Evolutionary conservation across 2,113 vertebrate genomes (phyloP), one percentile per base, ranked within the genome.

Genomic region (Xiphophorus couchianus): DNA sequence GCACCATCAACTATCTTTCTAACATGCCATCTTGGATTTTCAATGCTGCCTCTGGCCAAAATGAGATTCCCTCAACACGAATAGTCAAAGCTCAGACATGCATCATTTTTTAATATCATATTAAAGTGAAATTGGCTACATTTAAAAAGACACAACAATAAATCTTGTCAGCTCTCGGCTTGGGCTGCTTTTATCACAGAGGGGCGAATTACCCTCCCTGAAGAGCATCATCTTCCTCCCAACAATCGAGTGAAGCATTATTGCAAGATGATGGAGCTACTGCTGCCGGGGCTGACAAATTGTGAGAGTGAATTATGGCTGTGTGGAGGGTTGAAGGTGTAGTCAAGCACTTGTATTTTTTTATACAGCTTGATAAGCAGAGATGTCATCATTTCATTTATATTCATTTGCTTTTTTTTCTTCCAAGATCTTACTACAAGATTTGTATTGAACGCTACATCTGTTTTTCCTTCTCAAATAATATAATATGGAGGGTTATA

Each of bases 61-160:
- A 81, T 33, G 71, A 74, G 73, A 64, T 67, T 76, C 75, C 76
- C 83, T 79, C 69, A 61, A 58, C 54, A 74, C 83, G 86, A 85
- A 66, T 79, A 29, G 78, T 42, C 74, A 62, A 71, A 70, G 81
- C 83, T 35, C 70, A 62, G 85, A 73, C 91, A 94, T 93, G 89
- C 91, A 93, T 95, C 93, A 93, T 93, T 90, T 91, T 94, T 90
- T 93, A 93, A 94, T 94, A 94, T 92, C 81, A 63, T 88, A 94
- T 94, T 94, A 93, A 91, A 92, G 91, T 77, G 92, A 88, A 92
- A 94, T 95, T 93, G 93, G 93, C 92, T 92, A 89, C 88, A 91
- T 93, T 94, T 89, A 94, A 93, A 90, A 72, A 88, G 93, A 91
- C 91, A 77, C 19, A 4, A 78, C 77, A 42, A 94, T 94, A 92